Percentiles rank a stretch among this genome's conserved stretches.
These are phyloP conservation scores for Glyphotaelius pellucidus DNA, from an alignment of 2,888 invertebrate species.

Conservation along the genomic window DNA sequence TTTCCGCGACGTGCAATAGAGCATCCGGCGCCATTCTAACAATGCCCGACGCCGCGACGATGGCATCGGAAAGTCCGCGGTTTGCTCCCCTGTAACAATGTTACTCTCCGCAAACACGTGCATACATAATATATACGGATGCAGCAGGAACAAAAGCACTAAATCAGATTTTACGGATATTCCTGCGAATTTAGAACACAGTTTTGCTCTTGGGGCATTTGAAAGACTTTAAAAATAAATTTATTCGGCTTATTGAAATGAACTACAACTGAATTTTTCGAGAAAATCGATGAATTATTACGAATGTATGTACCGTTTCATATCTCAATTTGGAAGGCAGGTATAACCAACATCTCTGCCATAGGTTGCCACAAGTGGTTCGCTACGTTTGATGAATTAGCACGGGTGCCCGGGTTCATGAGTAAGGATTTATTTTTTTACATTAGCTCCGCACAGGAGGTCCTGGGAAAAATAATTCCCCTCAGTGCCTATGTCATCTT, in stretches of 20 bases:
- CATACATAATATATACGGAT: no score
- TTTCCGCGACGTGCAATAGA: neutral
- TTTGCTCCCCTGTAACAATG: neutral
- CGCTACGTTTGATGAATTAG: no score
- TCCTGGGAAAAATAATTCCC: no score
- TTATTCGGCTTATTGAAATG: neutral
- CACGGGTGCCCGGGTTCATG: no score
- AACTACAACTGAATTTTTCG: neutral
- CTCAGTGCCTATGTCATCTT: no score
- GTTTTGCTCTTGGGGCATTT: neutral
- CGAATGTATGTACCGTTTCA: no score
- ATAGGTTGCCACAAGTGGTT: no score
- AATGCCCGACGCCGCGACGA: neutral
- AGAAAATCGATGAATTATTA: no score
- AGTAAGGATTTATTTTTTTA: no score
- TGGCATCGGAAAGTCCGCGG: neutral
- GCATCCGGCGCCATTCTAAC: slow-evolving; percentile 14
- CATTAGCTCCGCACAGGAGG: no score
- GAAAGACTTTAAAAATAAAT: neutral
- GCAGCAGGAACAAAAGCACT: neutral
- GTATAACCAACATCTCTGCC: no score
- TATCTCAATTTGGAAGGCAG: no score
- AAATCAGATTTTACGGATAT: neutral
- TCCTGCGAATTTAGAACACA: neutral
- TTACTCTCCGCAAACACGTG: neutral